Evolutionary conservation across 2,888 invertebrate genomes (phyloP).

Genomic region (Xanthostigma xanthostigma): DNA sequence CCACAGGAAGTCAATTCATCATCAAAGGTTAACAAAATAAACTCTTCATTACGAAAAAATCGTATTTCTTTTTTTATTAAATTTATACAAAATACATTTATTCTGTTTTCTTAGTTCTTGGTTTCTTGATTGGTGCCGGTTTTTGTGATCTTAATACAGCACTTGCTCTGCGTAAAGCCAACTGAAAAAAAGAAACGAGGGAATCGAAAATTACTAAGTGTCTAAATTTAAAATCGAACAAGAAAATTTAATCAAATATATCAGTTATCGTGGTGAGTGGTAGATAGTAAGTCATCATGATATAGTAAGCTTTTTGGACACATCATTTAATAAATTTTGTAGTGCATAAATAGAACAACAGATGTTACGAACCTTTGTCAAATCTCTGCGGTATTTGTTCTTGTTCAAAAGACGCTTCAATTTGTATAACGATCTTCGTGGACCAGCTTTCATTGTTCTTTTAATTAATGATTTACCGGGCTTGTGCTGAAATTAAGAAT

Average conservation of each 20-base stretch:
- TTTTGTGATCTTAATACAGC: slow-evolving; percentile 87
- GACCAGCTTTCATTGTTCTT: slow-evolving; percentile 76
- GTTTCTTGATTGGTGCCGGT: slow-evolving; percentile 68
- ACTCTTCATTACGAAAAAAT: no score
- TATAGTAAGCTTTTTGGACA: slow-evolving; percentile 4
- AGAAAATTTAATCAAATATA: slow-evolving; percentile 2
- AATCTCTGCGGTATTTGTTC: slow-evolving; percentile 78
- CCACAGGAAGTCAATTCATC: no score
- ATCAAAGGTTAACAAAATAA: no score
- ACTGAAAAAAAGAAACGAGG: slow-evolving; percentile 36
- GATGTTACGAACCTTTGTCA: slow-evolving; percentile 46
- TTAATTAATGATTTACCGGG: slow-evolving; percentile 62
- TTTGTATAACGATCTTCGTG: slow-evolving; percentile 72
- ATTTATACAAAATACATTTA: slow-evolving; percentile 32
- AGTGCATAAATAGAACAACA: slow-evolving; percentile 5
- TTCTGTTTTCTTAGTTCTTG: slow-evolving; percentile 65
- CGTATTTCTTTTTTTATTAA: neutral
- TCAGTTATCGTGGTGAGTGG: slow-evolving; percentile 5
- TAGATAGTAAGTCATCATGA: neutral
- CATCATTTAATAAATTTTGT: slow-evolving; percentile 9
- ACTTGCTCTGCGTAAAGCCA: slow-evolving; percentile 82
- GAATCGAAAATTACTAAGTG: slow-evolving; percentile 2
- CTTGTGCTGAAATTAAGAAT: slow-evolving; percentile 39
- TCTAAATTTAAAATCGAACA: slow-evolving; percentile 1
- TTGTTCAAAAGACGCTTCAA: slow-evolving; percentile 65